Evolutionary conservation across 2,113 vertebrate genomes (phyloP).

Genomic region (Stigmatopora nigra): DNA sequence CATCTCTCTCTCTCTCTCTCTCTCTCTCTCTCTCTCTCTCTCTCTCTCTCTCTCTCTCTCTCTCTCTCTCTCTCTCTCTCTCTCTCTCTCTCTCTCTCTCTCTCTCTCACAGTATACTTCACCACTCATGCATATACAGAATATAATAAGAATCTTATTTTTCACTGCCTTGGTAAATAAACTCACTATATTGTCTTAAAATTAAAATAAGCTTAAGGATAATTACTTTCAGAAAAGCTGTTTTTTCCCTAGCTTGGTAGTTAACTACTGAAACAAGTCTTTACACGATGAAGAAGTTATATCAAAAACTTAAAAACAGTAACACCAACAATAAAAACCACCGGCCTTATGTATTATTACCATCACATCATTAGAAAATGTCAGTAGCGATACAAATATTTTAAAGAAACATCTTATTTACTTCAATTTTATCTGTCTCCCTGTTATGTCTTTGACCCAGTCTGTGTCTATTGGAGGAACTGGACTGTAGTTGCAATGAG

Average conservation of each 20-base stretch:
- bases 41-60: too few species aligned
- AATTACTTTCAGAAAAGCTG: background rate
- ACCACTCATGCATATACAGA: too few species aligned
- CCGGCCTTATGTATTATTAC: background rate
- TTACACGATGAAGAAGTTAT: too few species aligned
- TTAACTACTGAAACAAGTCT: background rate
- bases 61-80: too few species aligned
- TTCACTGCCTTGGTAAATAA: background rate
- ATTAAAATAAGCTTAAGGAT: background rate
- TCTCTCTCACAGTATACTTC: background rate
- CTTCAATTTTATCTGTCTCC: constrained; percentile 14
- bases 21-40: too few species aligned
- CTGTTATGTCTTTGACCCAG: constrained; percentile 57
- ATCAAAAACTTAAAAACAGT: background rate
- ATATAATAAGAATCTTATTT: background rate
- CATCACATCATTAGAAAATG: background rate
- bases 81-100: too few species aligned
- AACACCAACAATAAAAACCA: background rate
- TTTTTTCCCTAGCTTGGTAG: background rate
- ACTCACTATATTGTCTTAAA: background rate
- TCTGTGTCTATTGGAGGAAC: constrained; percentile 92
- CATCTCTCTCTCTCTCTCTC: too few species aligned
- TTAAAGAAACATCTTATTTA: background rate
- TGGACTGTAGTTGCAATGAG: constrained; percentile 98
- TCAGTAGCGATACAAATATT: constrained; percentile 16